Evolutionary conservation across 1,140 invertebrate species (phyloP).

Genomic region (Drepana arcuata): DNA sequence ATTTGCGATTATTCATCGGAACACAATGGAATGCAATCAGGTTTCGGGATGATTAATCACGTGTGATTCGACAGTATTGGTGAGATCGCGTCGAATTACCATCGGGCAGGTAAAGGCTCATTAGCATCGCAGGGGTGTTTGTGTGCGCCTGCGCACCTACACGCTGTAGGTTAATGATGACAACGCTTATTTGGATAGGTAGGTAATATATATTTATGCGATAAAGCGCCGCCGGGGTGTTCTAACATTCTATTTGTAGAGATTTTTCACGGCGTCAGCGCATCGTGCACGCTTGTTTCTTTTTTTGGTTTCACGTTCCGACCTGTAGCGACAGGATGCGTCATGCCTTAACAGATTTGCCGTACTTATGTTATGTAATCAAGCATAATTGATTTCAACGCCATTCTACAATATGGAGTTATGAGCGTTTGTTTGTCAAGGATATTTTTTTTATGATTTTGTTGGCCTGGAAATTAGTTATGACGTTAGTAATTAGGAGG

Average conservation of each 20-base stretch:
- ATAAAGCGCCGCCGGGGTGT: neutral
- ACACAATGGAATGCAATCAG: constrained; percentile 6
- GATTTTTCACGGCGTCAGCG: constrained; percentile 47
- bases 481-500: too few relatives aligned
- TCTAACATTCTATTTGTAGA: constrained; percentile 36
- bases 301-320: constrained; percentile 18
- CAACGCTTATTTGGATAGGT: constrained; percentile 26
- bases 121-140: constrained; percentile 39
- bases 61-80: neutral
- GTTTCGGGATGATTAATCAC: constrained; percentile 14
- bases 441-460: too few relatives aligned
- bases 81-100: constrained; percentile 1
- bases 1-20: too few relatives aligned
- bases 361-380: too few relatives aligned
- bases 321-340: too few relatives aligned
- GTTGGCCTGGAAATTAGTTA: too few relatives aligned
- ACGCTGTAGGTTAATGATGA: constrained; percentile 32
- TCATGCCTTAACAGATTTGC: too few relatives aligned
- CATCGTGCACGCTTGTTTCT: constrained; percentile 41
- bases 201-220: too few relatives aligned
- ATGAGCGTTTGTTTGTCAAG: constrained; percentile 5
- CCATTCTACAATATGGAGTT: too few relatives aligned
- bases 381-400: too few relatives aligned
- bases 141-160: constrained; percentile 23
- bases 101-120: constrained; percentile 16